Evolutionary conservation across 2,797 vertebrate species (phyloP), one percentile per base, ranked within the genome.

Genomic region (Masticophis lateralis): DNA sequence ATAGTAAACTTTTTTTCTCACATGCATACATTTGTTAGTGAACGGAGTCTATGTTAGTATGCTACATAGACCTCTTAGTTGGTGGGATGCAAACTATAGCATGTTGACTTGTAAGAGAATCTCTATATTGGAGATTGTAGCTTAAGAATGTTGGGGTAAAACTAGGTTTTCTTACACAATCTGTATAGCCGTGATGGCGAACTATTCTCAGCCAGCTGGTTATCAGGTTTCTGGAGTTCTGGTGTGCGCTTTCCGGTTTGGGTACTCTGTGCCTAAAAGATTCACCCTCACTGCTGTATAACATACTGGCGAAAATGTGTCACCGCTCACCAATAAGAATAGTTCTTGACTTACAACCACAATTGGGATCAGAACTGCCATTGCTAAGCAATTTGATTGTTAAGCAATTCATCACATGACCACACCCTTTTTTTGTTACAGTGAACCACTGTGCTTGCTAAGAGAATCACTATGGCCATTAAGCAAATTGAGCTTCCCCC

Each of bases 221-320:
- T 1, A 5, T 57, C 4, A 4, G 56, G 56, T 57, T 57, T 57
- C 4, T 18, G 16, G 56, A 1, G 0, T 16, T 57, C 16, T 57
- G 56, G 5, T 14, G 16, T 1, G 0, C 0, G 5, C 56, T 16
- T 57, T 57, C 16, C 5, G 4, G 16, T 57, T 18, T 57, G 16
- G 56, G 56, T 16, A 57, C 56, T 18, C 14, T 57, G 16, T 57
- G 56, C 56, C 56, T 57, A 18, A 57, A 57, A 57, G 14, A 4
- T 57, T 57, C 16, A 14, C 56, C 56, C 16, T 14, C 56, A 57
- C 16, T 57, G 56, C 12, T 66, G 51, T 53, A 53, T 53, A 53
- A 8, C 51, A 53, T 10, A 53, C 51, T 53, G 51, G 51, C 9
- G 0, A 53, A 53, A 53, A 53, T 53, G 51, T 53, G 51, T 9